Conservation (phyloP, 2,888 invertebrate genomes). For the Caenorhabditis sp. region DNA sequence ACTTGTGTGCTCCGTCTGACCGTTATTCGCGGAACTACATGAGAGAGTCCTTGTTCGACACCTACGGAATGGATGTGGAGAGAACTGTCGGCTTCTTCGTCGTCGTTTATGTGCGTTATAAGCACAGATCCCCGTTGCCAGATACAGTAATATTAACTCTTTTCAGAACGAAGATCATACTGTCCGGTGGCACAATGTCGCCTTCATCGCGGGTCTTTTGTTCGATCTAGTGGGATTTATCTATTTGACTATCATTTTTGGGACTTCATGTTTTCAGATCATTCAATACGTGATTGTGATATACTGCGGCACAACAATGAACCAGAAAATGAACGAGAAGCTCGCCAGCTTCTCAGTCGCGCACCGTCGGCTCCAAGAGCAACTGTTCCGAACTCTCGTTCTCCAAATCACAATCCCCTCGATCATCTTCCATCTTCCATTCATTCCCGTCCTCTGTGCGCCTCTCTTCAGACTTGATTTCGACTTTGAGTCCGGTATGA, state of each 20-base stretch:
- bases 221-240: slow-evolving; percentile 9
- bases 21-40: slow-evolving; percentile 18
- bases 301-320: slow-evolving; percentile 22
- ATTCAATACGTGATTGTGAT: slow-evolving; percentile 33
- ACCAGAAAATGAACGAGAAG: slow-evolving; percentile 26
- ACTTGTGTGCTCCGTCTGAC: slow-evolving; percentile 25
- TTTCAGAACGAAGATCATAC: slow-evolving; percentile 12
- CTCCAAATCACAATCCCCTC: slow-evolving; percentile 29
- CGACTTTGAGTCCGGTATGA: slow-evolving; percentile 30
- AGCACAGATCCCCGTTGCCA: neutral
- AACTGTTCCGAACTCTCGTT: slow-evolving; percentile 17
- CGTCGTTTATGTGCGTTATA: slow-evolving; percentile 4
- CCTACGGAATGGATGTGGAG: slow-evolving; percentile 27
- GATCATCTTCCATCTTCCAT: slow-evolving; percentile 23
- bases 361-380: slow-evolving; percentile 16
- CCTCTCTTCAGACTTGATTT: slow-evolving; percentile 8
- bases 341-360: slow-evolving; percentile 16
- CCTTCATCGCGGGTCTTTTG: slow-evolving; percentile 16
- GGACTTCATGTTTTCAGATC: slow-evolving; percentile 5
- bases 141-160: too few relatives aligned
- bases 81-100: slow-evolving; percentile 27
- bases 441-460: slow-evolving; percentile 26
- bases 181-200: slow-evolving; percentile 19
- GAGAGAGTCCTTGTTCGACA: slow-evolving; percentile 13
- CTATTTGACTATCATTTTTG: too few relatives aligned